Evolutionary conservation across 1,140 invertebrate genomes (phyloP), one percentile per base, ranked within the genome.

Genomic region (Leptinotarsa texana): DNA sequence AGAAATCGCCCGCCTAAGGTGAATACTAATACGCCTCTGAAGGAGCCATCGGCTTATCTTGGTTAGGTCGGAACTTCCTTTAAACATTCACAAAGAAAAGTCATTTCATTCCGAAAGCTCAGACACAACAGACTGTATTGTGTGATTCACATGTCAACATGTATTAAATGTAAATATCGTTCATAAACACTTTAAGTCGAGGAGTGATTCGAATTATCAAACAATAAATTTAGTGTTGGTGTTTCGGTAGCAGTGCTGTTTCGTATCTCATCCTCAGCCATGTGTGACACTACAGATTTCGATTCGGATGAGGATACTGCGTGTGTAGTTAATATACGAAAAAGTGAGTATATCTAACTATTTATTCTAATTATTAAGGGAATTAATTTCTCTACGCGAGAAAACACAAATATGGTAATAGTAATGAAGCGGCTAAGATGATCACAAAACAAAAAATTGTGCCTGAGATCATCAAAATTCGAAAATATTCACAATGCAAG

Each of bases 1-100:
- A 57, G 51, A 57, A 57, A 57, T 17, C 51, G n/a, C n/a, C 63
- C 65, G 22, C 65, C 18, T 6, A n/a, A 42, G 15, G 65, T 67
- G 65, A 67, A 67, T 67, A 24, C 51, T 57, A 57, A 57, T 57
- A 42, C 69, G 69, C 47, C 47, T 18, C 69, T 70, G 69, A 18
- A 18, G 21, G 69, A 77, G 69, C 75, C 75, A 77, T 75, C 76
- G 67, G 72, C 68, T 75, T 70, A 70, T 70, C 33, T 57, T 72
- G 66, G 51, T 68, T 75, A 75, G 76, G 76, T 77, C 76, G 76
- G 76, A 24, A 77, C 76, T 77, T 77, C 76, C 76, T 77, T 75
- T 51, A 69, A 18, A n/a, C 24, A 18, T 33, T 8, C 17, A 42
- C 17, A 70, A 49, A 21, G 27, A 49, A 70, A 57, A 21, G 47